phyloP scores from a whole-genome alignment of 2,888 invertebrate species.

The Nymphalis c-album region DNA sequence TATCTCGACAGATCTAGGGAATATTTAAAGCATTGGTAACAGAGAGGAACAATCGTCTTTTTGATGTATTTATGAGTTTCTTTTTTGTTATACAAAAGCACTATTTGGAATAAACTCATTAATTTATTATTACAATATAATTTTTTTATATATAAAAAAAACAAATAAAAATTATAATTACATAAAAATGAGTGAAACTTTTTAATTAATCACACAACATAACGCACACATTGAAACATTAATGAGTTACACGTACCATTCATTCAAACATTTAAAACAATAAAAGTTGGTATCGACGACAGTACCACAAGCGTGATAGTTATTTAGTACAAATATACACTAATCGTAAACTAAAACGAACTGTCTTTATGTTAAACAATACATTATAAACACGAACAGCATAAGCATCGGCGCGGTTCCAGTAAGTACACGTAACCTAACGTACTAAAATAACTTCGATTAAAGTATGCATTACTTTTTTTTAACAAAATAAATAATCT shows the following conservation, averaged over 20 bases:
- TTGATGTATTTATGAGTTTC: constrained; percentile 14
- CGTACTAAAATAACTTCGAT: constrained; percentile 46
- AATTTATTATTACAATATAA: constrained; percentile 49
- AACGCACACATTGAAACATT: constrained; percentile 47
- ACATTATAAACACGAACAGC: constrained; percentile 48
- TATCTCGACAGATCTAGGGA: constrained; percentile 21
- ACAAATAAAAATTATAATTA: constrained; percentile 52
- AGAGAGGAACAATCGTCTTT: constrained; percentile 35
- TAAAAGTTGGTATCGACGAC: constrained; percentile 41
- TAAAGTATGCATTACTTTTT: constrained; percentile 59
- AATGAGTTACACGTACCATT: constrained; percentile 53
- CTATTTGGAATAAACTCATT: constrained; percentile 40
- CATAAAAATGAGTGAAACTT: constrained; percentile 58
- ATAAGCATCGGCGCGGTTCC: constrained; percentile 40
- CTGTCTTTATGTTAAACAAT: constrained; percentile 62
- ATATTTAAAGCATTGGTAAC: constrained; percentile 45
- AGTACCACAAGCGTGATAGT: constrained; percentile 17
- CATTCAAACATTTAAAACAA: constrained; percentile 47
- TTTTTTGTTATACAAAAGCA: constrained; percentile 21
- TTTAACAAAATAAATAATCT: constrained; percentile 61
- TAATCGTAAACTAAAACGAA: constrained; percentile 52
- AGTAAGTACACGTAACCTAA: constrained; percentile 64
- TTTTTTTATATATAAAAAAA: constrained; percentile 49
- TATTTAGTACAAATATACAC: constrained; percentile 32
- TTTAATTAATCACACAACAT: constrained; percentile 42